Evolutionary conservation across 2,113 vertebrate species (phyloP), one percentile per base, ranked within the genome.

Genomic region (Catharus bicknelli): DNA sequence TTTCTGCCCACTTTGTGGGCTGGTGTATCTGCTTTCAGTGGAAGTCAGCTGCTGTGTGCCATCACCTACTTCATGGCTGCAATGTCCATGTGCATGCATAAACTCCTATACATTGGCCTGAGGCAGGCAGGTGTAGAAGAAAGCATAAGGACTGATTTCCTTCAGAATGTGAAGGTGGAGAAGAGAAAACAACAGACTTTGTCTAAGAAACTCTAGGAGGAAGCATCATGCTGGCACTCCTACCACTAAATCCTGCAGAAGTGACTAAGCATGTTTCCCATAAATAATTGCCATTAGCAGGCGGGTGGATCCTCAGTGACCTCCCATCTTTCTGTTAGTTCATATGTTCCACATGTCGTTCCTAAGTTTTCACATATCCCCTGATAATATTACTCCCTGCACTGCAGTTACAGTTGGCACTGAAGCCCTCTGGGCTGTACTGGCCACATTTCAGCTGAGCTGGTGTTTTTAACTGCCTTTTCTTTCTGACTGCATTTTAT

Each of bases 321-420:
- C 32, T 91, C 23, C 25, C 47, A 61, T 80, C 77, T 20, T n/a
- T 66, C 64, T 80, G 21, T 87, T 86, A 86, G 84, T 80, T 93
- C 72, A 85, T 85, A 30, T 73, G 90, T 95, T 93, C 90, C 88
- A 67, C 45, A 83, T 81, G 50, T 89, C 6, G 5, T 75, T 95
- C 61, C 53, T 90, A 34, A 90, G 86, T 13, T 47, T 77, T 86
- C 42, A 86, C 10, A 34, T 43, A 58, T 83, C 61, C 66, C 69
- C 38, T 78, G 85, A 75, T 11, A 87, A 38, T 81, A 83, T 57
- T 95, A 75, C 27, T 89, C 66, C 78, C 25, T 82, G 32, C 69
- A 80, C 66, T 91, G 75, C 75, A 93, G 43, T 92, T 92, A 48
- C 50, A 93, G 83, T 63, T 95, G 84, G 75, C 67, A 87, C 45